Evolutionary conservation across 2,797 vertebrate species (phyloP).

Genomic region (Tympanoctomys barrerae): DNA sequence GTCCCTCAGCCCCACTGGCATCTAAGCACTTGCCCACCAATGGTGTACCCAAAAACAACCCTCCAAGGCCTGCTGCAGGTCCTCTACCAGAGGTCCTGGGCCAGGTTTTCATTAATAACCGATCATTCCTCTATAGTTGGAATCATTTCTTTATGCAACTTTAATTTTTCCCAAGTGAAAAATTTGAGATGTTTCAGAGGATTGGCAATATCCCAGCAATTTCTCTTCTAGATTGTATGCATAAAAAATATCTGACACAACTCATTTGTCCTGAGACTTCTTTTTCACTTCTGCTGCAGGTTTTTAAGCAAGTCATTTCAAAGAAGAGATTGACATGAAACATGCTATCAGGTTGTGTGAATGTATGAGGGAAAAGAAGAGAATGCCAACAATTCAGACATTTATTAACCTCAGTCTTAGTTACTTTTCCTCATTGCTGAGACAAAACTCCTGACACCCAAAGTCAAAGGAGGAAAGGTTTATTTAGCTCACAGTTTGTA

Average conservation of each 20-base stretch:
- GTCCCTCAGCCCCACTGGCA: background rate
- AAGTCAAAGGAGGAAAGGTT: background rate
- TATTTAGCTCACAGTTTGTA: background rate
- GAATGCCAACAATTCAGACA: background rate
- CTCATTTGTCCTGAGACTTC: conserved; percentile 52
- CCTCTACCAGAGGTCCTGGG: background rate
- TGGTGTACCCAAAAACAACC: background rate
- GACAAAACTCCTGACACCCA: background rate
- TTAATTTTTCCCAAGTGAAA: conserved; percentile 71
- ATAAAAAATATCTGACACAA: conserved; percentile 66
- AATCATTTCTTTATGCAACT: conserved; percentile 69
- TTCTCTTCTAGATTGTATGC: conserved; percentile 68
- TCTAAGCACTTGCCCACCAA: background rate
- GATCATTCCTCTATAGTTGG: background rate
- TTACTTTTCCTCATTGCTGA: background rate
- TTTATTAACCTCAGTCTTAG: background rate
- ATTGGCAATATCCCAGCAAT: conserved; percentile 61
- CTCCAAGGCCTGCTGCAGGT: background rate
- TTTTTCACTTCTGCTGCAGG: conserved; percentile 64
- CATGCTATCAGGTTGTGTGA: conserved; percentile 49
- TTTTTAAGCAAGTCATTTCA: conserved; percentile 63
- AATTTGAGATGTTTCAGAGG: conserved; percentile 60
- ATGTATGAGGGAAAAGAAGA: background rate
- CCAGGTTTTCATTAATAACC: background rate
- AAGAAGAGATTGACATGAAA: conserved; percentile 61